Conservation (phyloP, 2,888 invertebrate species). For the Parapristionchus giblindavisi region DNA sequence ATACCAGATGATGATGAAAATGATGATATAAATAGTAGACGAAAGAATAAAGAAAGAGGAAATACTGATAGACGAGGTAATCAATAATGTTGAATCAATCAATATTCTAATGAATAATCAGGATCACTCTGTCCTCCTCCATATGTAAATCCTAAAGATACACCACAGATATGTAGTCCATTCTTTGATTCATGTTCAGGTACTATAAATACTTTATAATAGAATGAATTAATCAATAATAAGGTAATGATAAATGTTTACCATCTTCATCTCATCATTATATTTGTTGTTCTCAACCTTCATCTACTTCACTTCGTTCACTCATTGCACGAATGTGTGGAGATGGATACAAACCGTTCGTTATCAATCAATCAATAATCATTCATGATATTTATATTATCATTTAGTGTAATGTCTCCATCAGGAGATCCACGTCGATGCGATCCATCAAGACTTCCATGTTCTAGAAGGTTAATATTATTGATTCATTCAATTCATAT, state of each 20-base stretch:
- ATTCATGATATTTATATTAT: neutral
- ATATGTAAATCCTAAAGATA: constrained; percentile 51
- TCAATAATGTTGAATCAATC: neutral
- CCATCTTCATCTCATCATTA: constrained; percentile 31
- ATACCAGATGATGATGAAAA: constrained; percentile 14
- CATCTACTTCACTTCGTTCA: constrained; percentile 36
- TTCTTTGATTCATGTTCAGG: constrained; percentile 52
- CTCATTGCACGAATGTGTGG: constrained; percentile 39
- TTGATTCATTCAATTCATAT: neutral
- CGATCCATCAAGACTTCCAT: constrained; percentile 45
- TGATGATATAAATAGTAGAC: neutral
- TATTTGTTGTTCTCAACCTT: constrained; percentile 36
- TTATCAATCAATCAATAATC: neutral
- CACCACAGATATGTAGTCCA: constrained; percentile 54
- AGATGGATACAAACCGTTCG: constrained; percentile 37
- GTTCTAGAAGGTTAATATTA: constrained; percentile 38
- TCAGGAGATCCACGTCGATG: constrained; percentile 57
- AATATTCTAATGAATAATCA: neutral
- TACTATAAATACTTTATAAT: constrained; percentile 1
- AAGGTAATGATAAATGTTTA: constrained; percentile 36
- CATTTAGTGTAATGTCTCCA: constrained; percentile 47
- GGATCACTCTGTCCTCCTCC: constrained; percentile 51
- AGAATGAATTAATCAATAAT: neutral
- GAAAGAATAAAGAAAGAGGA: constrained; percentile 4
- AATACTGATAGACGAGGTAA: neutral